Percentiles rank a stretch among this genome's conserved stretches.
Conservation (phyloP, 2,888 invertebrate species). For the Hecatera dysodea region DNA sequence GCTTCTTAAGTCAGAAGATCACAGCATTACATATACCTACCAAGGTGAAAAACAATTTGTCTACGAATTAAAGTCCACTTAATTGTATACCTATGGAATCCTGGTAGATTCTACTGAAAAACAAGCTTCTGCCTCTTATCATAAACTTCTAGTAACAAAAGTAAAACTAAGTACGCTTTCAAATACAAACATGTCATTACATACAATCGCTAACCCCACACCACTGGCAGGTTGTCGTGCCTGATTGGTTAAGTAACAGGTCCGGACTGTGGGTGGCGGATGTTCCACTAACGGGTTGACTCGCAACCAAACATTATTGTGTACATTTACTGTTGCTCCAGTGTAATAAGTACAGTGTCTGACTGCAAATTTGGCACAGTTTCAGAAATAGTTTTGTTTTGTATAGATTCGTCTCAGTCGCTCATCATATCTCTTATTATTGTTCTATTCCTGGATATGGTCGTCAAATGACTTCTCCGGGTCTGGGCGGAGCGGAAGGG, state of each 20-base stretch:
- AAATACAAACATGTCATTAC: conserved; percentile 19
- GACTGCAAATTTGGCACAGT: not conserved
- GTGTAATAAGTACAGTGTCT: conserved; percentile 1
- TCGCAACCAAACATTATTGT: conserved; percentile 37
- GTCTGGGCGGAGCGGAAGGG: no score
- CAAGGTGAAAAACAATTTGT: no score
- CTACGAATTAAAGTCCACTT: no score
- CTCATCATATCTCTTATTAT: no score
- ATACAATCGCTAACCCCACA: conserved; percentile 47
- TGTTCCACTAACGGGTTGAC: conserved; percentile 69
- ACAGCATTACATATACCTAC: no score
- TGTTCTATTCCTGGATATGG: no score
- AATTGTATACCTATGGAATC: not conserved
- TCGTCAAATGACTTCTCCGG: no score
- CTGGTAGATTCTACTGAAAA: not conserved
- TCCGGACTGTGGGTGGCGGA: conserved; percentile 76
- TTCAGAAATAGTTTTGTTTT: not conserved
- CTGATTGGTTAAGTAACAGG: conserved; percentile 75
- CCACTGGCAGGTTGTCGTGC: conserved; percentile 68
- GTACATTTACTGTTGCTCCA: conserved; percentile 14
- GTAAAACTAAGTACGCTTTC: conserved; percentile 4
- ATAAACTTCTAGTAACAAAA: not conserved
- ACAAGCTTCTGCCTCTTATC: not conserved
- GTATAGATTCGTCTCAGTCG: not conserved
- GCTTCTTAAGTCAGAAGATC: no score